A percentile compares a stretch with the other conserved stretches of the same genome.
Evolutionary conservation across 2,113 vertebrate genomes (phyloP).

Genomic region (Petroica traversi): DNA sequence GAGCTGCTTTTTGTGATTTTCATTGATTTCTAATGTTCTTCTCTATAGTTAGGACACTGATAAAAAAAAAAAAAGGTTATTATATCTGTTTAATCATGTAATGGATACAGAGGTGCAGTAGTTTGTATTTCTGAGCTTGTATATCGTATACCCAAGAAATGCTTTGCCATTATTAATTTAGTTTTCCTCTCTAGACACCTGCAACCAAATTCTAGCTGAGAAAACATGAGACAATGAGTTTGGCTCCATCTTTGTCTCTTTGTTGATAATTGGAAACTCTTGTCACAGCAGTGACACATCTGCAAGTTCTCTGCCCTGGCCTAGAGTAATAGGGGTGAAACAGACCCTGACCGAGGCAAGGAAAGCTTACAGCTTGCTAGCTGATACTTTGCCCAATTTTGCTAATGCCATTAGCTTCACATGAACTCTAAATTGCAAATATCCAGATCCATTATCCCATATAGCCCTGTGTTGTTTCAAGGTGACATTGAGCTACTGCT

Average conservation of each 20-base stretch:
- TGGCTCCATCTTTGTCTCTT: not conserved
- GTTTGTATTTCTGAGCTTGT: not conserved
- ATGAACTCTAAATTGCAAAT: not conserved
- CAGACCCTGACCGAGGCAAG: not conserved
- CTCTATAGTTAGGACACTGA: not conserved
- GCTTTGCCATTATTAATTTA: not conserved
- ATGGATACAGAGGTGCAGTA: not conserved
- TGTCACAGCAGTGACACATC: not conserved
- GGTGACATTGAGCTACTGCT: not conserved
- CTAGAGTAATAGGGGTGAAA: not conserved
- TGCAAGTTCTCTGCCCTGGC: not conserved
- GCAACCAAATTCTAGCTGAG: not conserved
- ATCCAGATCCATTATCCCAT: not conserved
- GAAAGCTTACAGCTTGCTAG: not conserved
- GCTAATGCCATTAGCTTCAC: not conserved
- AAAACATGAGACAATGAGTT: not conserved
- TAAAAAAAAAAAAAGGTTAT: not conserved
- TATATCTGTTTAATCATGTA: not conserved
- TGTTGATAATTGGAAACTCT: not conserved
- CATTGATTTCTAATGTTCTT: not conserved
- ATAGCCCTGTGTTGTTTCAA: not conserved
- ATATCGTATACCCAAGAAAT: not conserved
- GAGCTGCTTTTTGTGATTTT: not conserved
- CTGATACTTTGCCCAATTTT: not conserved
- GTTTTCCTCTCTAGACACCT: not conserved